Percentiles rank a stretch among this genome's conserved stretches.
Evolutionary conservation across 1,140 invertebrate species (phyloP).

Genomic region (Drosophila funebris): DNA sequence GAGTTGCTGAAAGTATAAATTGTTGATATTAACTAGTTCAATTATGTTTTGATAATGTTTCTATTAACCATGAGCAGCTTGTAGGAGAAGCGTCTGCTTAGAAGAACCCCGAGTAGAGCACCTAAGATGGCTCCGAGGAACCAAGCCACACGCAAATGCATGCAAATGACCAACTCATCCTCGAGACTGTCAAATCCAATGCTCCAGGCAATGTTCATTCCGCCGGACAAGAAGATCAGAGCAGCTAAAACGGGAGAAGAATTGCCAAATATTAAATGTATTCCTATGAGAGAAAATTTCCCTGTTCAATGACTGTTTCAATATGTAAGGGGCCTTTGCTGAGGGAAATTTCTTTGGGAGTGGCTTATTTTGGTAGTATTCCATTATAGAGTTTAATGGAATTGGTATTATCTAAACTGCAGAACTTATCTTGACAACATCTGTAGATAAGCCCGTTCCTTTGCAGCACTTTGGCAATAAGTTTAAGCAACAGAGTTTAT

Average conservation of each 20-base stretch:
- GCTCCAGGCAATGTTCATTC: slow-evolving; percentile 73
- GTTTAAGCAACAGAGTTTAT: too few relatives aligned
- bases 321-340: too few relatives aligned
- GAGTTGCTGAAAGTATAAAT: slow-evolving; percentile 40
- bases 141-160: slow-evolving; percentile 58
- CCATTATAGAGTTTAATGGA: too few relatives aligned
- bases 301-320: too few relatives aligned
- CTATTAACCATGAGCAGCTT: slow-evolving; percentile 51
- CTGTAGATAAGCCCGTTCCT: too few relatives aligned
- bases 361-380: too few relatives aligned
- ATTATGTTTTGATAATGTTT: background rate
- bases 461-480: too few relatives aligned
- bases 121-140: slow-evolving; percentile 61
- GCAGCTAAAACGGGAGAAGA: slow-evolving; percentile 31
- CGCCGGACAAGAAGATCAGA: slow-evolving; percentile 60
- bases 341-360: too few relatives aligned
- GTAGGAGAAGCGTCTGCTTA: slow-evolving; percentile 35
- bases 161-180: slow-evolving; percentile 26
- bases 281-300: too few relatives aligned
- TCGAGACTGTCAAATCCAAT: slow-evolving; percentile 46
- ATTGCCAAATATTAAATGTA: background rate
- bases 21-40: background rate
- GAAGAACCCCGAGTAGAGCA: slow-evolving; percentile 19
- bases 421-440: too few relatives aligned
- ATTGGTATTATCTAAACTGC: too few relatives aligned